Evolutionary conservation across 2,113 vertebrate species (phyloP), one percentile per base, ranked within the genome.

Genomic region (Bostrychus sinensis): DNA sequence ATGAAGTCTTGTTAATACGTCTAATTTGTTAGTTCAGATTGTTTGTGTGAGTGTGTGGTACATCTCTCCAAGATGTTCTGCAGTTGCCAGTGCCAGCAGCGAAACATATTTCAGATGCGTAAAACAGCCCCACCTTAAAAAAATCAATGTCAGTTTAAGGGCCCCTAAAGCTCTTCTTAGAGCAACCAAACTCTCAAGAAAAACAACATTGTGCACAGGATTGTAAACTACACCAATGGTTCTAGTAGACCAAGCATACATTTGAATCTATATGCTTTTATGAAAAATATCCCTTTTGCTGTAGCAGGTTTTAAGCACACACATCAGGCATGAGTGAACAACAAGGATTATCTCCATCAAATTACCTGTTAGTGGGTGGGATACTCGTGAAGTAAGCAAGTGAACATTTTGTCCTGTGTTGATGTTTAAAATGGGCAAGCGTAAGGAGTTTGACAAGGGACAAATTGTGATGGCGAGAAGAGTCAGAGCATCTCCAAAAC

Each of bases 121-220:
- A 22, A 48, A 25, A 48, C 14, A 16, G 25, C 23, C 48, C 48
- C 48, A 51, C 48, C 48, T n/a, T 1, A 30, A 51, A 50, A 51
- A 51, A 51, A 51, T 51, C 48, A 51, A 51, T 51, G 48, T 51
- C 48, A 26, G 48, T 28, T 51, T 51, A 51, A 51, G 48, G 26
- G 48, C 25, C 48, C 22, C 48, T 51, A 5, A 28, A 28, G 48
- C 25, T 51, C 48, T 28, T 51, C 48, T 51, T 3, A 8, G 25
- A 30, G 25, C 14, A 51, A 51, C 26, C 13, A 30, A 30, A 51
- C 25, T 51, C 25, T 25, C 13, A 51, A 30, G 43, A 28, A 51
- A 30, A 51, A 51, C 48, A 30, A 6, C 25, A 30, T 17, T 25
- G 14, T 51, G 12, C 26, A 48, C 22, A 25, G 45, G 14, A 28